Base-by-base conservation (phyloP, 2,113 vertebrate species). In the Gadus chalcogrammus region DNA sequence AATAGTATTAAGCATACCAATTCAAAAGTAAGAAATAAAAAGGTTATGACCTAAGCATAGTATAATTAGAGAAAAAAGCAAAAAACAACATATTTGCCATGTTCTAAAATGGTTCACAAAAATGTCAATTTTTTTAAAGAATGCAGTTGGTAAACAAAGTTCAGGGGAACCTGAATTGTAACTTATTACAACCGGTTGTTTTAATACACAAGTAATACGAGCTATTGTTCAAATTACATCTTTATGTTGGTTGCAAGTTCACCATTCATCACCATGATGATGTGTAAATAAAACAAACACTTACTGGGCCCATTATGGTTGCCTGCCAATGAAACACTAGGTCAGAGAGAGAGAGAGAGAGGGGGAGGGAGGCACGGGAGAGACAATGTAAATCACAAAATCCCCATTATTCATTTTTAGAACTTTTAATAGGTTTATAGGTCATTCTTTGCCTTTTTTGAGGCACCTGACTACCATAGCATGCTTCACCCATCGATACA, bases 251-350 rank as follows among this genome's bases (percentile, higher is more conserved):
- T 60, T 2, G 17, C 2, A 17, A 27, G 12, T 5, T 61, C 1
- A 3, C 6, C 7, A 18, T 22, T 18, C 9, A 61, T 20, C 18
- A 22, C 18, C 59, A 61, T n/a, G 16, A 61, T 22, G 16, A 22
- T 20, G 3, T 9, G 16, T 27, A 20, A 27, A 24, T 15, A 27
- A 5, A 62, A 27, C n/a, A 62, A 22, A 61, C 11, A 86, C 85
- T 84, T 75, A 86, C 85, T 67, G 85, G 85, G 63, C 85, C 85
- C 79, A 86, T 82, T 1, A 94, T 86, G 73, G 85, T 86, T 1
- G 94, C 74, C 93, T 95, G 81, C 95, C 94, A 79, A 20, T 82
- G 76, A 79, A 84, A 77, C 78, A 84, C 81, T 86, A 67, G 55
- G 68, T 61, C n/a, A 66, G 70, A 72, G 48, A 11, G 38, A 65